Evolutionary conservation across 2,888 invertebrate genomes (phyloP), one percentile per base, ranked within the genome.

Genomic region (Ochropleura plecta): DNA sequence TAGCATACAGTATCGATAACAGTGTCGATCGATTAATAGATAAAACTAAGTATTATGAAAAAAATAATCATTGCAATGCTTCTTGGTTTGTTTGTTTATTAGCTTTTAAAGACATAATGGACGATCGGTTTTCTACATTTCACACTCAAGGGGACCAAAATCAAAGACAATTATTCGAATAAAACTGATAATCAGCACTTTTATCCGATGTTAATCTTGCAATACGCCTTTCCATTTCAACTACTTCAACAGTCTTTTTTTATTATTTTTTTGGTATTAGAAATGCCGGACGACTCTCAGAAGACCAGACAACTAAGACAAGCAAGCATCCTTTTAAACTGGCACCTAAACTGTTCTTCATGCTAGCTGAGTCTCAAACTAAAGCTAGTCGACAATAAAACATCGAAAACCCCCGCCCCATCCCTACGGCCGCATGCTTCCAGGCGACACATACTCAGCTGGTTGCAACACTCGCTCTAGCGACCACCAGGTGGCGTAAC

Each of bases 401-500:
- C 44, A 62, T 85, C 86, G 79, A 86, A 72, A 78, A 1, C 12
- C 0, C 10, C 0, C 2, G 10, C 1, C n/a, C 63, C 59, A 71
- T 70, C 79, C 60, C 82, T 85, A 83, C 7, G 9, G 18, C 63
- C 85, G 69, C 20, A 85, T 73, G 82, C 70, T 82, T 76, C 82
- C 82, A 85, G 82, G 82, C 85, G 82, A 85, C 82, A 82, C 77
- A 81, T 77, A 77, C 81, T 81, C 49, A 14, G n/a, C 49, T 48
- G 20, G 49, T 82, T 82, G 82, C 85, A 53, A 82, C 85, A 82
- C 82, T 12, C 67, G 77, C 63, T 69, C 76, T 68, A 75, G 72
- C 70, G 59, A 77, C 85, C 82, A 78, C 82, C 78, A 70, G 73
- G 62, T 82, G 83, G 82, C 85, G 82, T 82, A 82, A 85, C 49